Conservation (phyloP, 2,888 invertebrate species). For the Tolmerus cingulatus region DNA sequence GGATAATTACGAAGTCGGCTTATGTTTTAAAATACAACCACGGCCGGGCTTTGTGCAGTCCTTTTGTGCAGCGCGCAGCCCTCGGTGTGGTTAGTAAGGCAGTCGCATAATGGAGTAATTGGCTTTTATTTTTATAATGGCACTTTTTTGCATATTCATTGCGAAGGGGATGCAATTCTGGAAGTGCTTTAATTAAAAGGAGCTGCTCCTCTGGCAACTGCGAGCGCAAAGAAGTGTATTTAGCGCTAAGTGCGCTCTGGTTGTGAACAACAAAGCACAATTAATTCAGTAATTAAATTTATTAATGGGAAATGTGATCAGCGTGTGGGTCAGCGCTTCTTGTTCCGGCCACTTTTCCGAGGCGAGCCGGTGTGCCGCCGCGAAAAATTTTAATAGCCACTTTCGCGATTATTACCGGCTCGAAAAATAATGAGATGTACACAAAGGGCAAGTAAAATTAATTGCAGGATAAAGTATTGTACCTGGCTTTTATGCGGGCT, state of each 20-base stretch:
- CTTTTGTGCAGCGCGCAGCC: not conserved
- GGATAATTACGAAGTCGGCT: constrained; percentile 33
- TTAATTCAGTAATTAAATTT: constrained; percentile 37
- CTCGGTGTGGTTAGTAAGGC: constrained; percentile 7
- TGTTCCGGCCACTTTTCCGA: not conserved
- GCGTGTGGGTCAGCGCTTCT: not conserved
- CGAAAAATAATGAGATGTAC: not conserved
- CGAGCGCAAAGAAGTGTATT: not conserved
- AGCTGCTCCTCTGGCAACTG: not conserved
- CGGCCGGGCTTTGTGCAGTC: not conserved
- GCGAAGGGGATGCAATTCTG: constrained; percentile 24
- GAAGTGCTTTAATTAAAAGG: constrained; percentile 36
- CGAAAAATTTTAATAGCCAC: not conserved
- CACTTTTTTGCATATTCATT: constrained; percentile 37
- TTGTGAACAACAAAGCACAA: constrained; percentile 9
- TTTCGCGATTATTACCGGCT: not conserved
- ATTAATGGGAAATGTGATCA: constrained; percentile 7
- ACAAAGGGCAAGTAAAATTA: not conserved
- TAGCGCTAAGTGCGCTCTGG: constrained; percentile 24
- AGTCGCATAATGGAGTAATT: constrained; percentile 28
- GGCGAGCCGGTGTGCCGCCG: not conserved
- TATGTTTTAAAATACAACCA: constrained; percentile 36
- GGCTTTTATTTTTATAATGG: constrained; percentile 40
- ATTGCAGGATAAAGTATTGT: not conserved
- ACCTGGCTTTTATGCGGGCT: not conserved